A percentile compares a stretch with the other conserved stretches of the same genome.
phyloP scores from a whole-genome alignment of 2,797 vertebrate genomes.

The Babyrousa celebensis region DNA sequence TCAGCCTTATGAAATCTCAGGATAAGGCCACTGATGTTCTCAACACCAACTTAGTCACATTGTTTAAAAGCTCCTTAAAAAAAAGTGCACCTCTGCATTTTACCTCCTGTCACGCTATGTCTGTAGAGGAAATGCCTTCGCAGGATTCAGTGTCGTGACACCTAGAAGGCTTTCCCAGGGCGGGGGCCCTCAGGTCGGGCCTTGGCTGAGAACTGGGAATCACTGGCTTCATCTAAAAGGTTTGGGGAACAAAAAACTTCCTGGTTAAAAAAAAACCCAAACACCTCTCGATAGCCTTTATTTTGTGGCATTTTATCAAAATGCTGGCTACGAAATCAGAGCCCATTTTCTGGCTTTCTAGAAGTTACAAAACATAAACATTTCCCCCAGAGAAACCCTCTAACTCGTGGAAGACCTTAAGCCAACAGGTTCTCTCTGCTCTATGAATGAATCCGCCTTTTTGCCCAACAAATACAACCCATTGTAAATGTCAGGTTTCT shows the following conservation, averaged over 20 bases:
- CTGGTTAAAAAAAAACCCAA: slow-evolving; percentile 84
- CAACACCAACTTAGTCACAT: slow-evolving; percentile 70
- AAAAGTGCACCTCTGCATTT: slow-evolving; percentile 74
- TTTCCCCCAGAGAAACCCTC: slow-evolving; percentile 80
- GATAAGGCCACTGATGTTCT: slow-evolving; percentile 83
- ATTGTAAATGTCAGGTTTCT: slow-evolving; percentile 98
- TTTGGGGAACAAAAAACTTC: slow-evolving; percentile 89
- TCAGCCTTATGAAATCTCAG: slow-evolving; percentile 81
- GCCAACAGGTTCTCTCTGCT: slow-evolving; percentile 90
- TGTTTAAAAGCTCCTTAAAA: slow-evolving; percentile 88
- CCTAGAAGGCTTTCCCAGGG: slow-evolving; percentile 87
- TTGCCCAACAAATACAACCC: slow-evolving; percentile 97
- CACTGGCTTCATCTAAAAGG: slow-evolving; percentile 89
- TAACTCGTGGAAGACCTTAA: slow-evolving; percentile 90
- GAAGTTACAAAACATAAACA: slow-evolving; percentile 88
- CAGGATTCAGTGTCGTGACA: slow-evolving; percentile 84
- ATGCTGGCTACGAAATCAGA: slow-evolving; percentile 90
- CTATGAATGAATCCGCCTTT: slow-evolving; percentile 89
- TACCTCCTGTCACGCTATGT: slow-evolving; percentile 82
- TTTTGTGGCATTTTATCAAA: slow-evolving; percentile 90
- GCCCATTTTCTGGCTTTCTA: slow-evolving; percentile 87
- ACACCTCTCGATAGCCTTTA: slow-evolving; percentile 89
- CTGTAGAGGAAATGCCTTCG: slow-evolving; percentile 86
- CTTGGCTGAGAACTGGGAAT: slow-evolving; percentile 83
- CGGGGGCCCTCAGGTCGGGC: slow-evolving; percentile 73